These are phyloP conservation scores for Cossypha dichroa DNA, from an alignment of 2,797 vertebrate genomes.

Conservation along the genomic window DNA sequence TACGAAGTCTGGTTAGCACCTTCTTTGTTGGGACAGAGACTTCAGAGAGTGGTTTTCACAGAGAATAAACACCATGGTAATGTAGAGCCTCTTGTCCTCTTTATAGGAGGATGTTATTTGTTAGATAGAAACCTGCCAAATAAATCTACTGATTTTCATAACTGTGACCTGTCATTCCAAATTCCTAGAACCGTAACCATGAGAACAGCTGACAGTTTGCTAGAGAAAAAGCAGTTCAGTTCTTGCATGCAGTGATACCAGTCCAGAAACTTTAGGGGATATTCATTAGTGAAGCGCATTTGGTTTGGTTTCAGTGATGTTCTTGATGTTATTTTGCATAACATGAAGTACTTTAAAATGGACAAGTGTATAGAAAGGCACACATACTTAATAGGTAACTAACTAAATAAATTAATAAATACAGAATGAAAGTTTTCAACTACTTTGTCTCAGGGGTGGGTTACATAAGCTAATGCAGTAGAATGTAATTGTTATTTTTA, in stretches of 20 bases:
- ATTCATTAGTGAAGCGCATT: not conserved
- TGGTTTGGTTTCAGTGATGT: not conserved
- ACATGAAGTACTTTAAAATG: not conserved
- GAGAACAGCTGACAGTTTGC: constrained; percentile 55
- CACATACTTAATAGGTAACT: not conserved
- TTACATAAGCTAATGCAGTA: constrained; percentile 59
- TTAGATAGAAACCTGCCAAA: constrained; percentile 8
- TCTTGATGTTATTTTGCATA: not conserved
- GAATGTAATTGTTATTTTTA: constrained; percentile 64
- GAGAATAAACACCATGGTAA: not conserved
- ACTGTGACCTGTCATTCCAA: constrained; percentile 50
- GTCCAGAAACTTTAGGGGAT: not conserved
- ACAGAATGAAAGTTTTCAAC: not conserved
- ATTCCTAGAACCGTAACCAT: constrained; percentile 62
- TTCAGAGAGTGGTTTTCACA: constrained; percentile 18
- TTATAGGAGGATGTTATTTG: constrained; percentile 23
- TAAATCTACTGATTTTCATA: constrained; percentile 23
- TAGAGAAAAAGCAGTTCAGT: constrained; percentile 24
- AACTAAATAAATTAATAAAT: not conserved
- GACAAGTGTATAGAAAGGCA: not conserved
- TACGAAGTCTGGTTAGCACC: not conserved
- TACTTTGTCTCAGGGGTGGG: constrained; percentile 38
- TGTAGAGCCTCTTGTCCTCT: not conserved
- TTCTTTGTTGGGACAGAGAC: constrained; percentile 14
- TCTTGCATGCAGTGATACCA: not conserved